Evolutionary conservation across 2,888 invertebrate genomes (phyloP).

Genomic region (Cotesia congregata): DNA sequence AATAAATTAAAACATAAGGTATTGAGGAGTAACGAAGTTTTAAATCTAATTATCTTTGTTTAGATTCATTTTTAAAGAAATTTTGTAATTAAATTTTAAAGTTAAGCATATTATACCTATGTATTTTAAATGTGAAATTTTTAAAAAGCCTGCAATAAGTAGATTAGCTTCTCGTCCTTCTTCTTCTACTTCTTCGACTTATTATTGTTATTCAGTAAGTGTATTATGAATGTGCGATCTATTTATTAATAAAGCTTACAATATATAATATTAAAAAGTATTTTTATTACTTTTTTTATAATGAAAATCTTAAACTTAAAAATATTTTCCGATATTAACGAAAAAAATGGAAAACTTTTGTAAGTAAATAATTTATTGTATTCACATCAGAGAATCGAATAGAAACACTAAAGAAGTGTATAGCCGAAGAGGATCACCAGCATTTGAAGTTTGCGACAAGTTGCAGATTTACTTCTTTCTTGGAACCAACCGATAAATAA

Average conservation of each 20-base stretch:
- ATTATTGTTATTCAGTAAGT: slow-evolving; percentile 54
- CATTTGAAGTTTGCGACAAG: too few species aligned
- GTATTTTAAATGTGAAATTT: background rate
- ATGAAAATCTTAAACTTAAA: too few species aligned
- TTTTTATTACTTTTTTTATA: too few species aligned
- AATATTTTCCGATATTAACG: too few species aligned
- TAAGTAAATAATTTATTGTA: too few species aligned
- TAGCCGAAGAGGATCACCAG: too few species aligned
- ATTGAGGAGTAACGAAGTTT: background rate
- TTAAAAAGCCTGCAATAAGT: slow-evolving; percentile 20
- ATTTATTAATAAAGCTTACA: slow-evolving; percentile 59
- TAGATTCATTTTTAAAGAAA: slow-evolving; percentile 3
- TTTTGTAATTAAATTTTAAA: slow-evolving; percentile 13
- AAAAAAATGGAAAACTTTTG: too few species aligned
- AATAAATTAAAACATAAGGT: slow-evolving; percentile 23
- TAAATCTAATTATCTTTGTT: background rate
- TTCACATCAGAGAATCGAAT: too few species aligned
- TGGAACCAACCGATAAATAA: too few species aligned
- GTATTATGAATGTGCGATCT: slow-evolving; percentile 60
- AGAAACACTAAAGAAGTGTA: too few species aligned
- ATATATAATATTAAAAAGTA: slow-evolving; percentile 45
- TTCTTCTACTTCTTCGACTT: background rate
- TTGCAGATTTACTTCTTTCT: too few species aligned
- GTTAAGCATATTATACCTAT: slow-evolving; percentile 7
- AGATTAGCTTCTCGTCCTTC: slow-evolving; percentile 39